phyloP scores from a whole-genome alignment of 2,113 vertebrate species.

The Mustela lutreola region DNA sequence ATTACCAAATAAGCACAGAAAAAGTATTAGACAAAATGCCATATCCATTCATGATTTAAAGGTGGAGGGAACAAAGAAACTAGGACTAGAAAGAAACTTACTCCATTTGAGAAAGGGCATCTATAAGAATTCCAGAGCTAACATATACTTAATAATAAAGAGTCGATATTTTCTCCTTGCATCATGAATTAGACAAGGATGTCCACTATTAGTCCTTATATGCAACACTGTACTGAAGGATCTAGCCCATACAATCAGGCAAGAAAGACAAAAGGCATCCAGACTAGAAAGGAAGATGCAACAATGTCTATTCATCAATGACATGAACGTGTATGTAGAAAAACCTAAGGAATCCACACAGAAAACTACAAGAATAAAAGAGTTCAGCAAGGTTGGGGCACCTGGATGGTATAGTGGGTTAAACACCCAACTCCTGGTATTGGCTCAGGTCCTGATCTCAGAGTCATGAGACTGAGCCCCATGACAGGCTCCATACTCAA shows the following conservation, averaged over 20 bases:
- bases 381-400: constrained; percentile 15
- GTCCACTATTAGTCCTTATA: not conserved
- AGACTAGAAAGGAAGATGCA: not conserved
- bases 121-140: not conserved
- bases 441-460: not conserved
- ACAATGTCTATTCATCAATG: not conserved
- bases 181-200: not conserved
- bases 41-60: constrained; percentile 19
- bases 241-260: not conserved
- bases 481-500: not conserved
- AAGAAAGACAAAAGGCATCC: not conserved
- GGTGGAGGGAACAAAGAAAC: not conserved
- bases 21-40: constrained; percentile 13
- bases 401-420: not conserved
- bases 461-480: not conserved
- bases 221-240: not conserved
- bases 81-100: not conserved
- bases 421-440: not conserved
- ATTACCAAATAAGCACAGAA: constrained; percentile 25
- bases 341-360: not conserved
- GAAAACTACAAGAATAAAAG: not conserved
- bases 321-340: not conserved
- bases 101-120: not conserved
- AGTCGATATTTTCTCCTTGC: not conserved
- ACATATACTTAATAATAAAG: constrained; percentile 19